Evolutionary conservation across 2,797 vertebrate species (phyloP).

Genomic region (Phalloptychus januarius): DNA sequence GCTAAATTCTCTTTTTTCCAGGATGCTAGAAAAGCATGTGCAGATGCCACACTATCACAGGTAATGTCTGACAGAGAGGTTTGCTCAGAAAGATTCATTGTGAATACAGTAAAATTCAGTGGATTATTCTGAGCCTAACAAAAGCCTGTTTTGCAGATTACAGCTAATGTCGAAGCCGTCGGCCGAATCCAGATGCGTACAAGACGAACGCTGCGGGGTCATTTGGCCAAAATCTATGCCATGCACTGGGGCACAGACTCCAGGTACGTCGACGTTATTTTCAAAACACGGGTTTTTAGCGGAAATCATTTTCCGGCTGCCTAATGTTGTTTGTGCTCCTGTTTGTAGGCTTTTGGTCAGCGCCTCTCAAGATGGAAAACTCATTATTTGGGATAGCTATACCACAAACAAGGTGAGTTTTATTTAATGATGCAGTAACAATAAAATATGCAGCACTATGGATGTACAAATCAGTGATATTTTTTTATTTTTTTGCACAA

Average conservation of each 20-base stretch:
- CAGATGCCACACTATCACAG: constrained; percentile 98
- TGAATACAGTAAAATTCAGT: not conserved
- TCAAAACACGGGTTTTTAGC: not conserved
- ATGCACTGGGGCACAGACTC: constrained; percentile 99
- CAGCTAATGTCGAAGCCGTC: constrained; percentile 97
- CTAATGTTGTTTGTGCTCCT: not conserved
- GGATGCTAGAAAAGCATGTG: constrained; percentile 99
- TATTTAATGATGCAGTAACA: not conserved
- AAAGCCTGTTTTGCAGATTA: constrained; percentile 83
- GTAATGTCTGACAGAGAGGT: constrained; percentile 71
- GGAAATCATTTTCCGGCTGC: not conserved
- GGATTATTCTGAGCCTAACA: constrained; percentile 19
- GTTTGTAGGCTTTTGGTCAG: constrained; percentile 93
- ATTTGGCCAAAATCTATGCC: constrained; percentile 99
- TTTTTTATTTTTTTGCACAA: not conserved
- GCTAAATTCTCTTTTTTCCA: constrained; percentile 54
- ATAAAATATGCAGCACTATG: not conserved
- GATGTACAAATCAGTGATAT: not conserved
- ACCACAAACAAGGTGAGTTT: constrained; percentile 96
- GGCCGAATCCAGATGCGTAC: constrained; percentile 99
- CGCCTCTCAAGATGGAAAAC: constrained; percentile 99
- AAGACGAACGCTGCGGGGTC: constrained; percentile 96
- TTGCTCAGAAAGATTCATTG: not conserved
- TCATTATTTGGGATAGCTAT: constrained; percentile 99
- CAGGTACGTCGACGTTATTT: constrained; percentile 79